Percentiles rank a stretch among this genome's conserved stretches.
phyloP scores from a whole-genome alignment of 2,797 vertebrate genomes.

The Cirrhinus mrigala region DNA sequence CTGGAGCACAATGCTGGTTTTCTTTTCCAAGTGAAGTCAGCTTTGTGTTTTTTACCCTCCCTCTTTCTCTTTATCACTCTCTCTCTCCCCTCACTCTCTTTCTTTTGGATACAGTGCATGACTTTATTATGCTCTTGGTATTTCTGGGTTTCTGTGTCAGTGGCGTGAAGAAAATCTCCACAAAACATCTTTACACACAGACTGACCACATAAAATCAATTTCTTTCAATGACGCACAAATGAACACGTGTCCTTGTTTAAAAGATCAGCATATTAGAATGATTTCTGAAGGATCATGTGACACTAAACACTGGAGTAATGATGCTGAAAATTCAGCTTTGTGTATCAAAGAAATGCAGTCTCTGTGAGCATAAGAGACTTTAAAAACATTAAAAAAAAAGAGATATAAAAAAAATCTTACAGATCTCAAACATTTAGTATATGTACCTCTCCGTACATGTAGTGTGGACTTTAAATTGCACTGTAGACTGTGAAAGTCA shows the following conservation, averaged over 20 bases:
- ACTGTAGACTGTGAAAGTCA: constrained; percentile 64
- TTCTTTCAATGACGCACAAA: constrained; percentile 20
- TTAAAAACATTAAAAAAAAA: not conserved
- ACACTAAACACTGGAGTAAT: not conserved
- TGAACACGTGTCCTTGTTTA: not conserved
- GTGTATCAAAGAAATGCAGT: not conserved
- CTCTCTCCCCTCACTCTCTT: constrained; percentile 48
- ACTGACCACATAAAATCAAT: constrained; percentile 1
- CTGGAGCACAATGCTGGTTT: constrained; percentile 73
- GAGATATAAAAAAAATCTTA: not conserved
- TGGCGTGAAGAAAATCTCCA: constrained; percentile 68
- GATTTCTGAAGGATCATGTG: not conserved
- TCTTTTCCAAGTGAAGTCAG: constrained; percentile 73
- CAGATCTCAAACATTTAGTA: not conserved
- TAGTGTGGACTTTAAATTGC: constrained; percentile 60
- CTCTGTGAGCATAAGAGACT: no score
- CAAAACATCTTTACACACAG: constrained; percentile 60
- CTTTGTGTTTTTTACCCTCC: constrained; percentile 59
- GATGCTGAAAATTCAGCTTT: not conserved
- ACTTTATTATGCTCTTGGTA: constrained; percentile 67
- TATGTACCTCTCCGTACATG: constrained; percentile 30
- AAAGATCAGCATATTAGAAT: not conserved
- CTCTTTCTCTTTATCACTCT: constrained; percentile 40
- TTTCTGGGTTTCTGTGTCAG: constrained; percentile 82
- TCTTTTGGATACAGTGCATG: constrained; percentile 58